Conservation (phyloP, 2,113 vertebrate genomes). For the Thryonomys swinderianus region DNA sequence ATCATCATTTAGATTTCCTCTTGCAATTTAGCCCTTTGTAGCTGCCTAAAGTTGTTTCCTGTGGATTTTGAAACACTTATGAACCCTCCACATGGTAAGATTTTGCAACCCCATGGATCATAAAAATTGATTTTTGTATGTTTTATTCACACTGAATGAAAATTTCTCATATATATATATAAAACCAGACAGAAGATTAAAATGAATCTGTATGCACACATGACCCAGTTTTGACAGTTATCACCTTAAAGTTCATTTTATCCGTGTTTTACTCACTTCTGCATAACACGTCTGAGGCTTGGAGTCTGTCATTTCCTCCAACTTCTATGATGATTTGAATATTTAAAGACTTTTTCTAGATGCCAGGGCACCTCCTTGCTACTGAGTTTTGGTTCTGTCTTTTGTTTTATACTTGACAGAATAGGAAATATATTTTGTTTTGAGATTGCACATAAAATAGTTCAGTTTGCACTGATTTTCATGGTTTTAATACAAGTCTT, state of each 20-base stretch:
- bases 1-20: neutral
- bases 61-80: neutral
- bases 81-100: neutral
- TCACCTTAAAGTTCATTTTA: neutral
- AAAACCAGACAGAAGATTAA: neutral
- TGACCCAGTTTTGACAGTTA: neutral
- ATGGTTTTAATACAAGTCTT: neutral
- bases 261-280: accelerated
- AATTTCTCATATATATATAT: neutral
- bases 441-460: neutral
- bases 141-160: slow-evolving; percentile 17
- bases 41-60: neutral
- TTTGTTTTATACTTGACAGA: neutral
- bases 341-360: neutral
- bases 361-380: neutral
- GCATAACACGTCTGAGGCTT: neutral
- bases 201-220: accelerated
- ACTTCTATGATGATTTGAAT: neutral
- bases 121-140: neutral
- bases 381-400: neutral
- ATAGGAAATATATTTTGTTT: slow-evolving; percentile 40
- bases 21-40: neutral
- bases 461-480: slow-evolving; percentile 1
- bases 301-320: neutral
- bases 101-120: neutral